phyloP scores from a whole-genome alignment of 2,113 vertebrate genomes.

The Ciconia stormi region DNA sequence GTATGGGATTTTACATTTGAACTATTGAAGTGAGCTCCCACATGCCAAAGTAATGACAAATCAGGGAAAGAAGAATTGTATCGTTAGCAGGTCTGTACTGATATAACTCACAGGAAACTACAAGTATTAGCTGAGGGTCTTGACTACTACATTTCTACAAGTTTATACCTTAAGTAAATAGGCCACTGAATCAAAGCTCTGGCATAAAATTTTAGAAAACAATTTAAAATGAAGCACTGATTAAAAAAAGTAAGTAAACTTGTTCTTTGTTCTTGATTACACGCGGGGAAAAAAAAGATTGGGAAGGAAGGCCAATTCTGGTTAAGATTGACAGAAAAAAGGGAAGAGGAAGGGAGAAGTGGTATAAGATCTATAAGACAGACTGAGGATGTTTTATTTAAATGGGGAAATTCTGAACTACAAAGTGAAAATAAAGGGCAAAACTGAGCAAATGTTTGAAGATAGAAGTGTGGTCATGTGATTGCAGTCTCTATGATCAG shows the following conservation, averaged over 20 bases:
- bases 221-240: background rate
- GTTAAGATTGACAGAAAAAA: background rate
- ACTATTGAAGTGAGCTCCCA: background rate
- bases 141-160: background rate
- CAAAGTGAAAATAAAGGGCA: background rate
- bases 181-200: background rate
- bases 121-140: background rate
- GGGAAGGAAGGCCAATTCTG: background rate
- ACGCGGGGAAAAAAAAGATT: background rate
- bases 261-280: background rate
- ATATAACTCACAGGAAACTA: background rate
- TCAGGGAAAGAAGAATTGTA: background rate
- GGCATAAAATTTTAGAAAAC: background rate
- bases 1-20: background rate
- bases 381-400: background rate
- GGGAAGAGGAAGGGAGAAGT: background rate
- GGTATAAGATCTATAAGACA: background rate
- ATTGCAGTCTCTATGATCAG: background rate
- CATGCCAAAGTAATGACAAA: background rate
- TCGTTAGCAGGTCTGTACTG: background rate
- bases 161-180: background rate
- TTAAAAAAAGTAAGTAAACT: background rate
- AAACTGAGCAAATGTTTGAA: background rate
- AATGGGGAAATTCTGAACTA: background rate
- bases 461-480: background rate